Conservation (phyloP, 2,888 invertebrate species). For the Uropetala carovei region DNA sequence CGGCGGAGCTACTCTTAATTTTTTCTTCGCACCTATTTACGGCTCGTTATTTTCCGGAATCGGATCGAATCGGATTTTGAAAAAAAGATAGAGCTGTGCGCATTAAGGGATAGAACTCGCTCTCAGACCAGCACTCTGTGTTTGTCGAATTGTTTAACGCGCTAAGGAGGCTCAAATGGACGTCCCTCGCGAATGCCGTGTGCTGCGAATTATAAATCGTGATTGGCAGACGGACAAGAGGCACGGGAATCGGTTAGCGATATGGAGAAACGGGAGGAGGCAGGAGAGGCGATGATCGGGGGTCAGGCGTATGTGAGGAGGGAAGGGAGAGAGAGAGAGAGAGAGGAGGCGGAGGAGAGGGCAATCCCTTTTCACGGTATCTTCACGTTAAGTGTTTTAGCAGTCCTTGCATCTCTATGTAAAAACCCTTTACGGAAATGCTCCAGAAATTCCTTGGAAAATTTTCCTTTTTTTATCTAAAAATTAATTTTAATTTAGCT, state of each 20-base stretch:
- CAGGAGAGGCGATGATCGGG: background rate
- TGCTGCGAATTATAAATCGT: background rate
- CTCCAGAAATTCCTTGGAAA: too few relatives aligned
- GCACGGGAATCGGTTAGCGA: background rate
- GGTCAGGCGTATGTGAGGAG: background rate
- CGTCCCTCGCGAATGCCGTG: background rate
- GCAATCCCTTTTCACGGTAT: background rate
- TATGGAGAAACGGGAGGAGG: background rate
- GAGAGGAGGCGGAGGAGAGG: background rate
- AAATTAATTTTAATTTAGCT: too few relatives aligned
- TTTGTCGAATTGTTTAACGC: background rate
- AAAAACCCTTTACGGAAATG: too few relatives aligned
- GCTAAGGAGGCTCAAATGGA: constrained; percentile 1
- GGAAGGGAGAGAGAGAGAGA: background rate
- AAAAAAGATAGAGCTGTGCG: background rate
- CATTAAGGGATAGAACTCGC: background rate
- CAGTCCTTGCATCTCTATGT: background rate
- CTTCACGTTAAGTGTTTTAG: background rate
- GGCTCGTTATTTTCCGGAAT: background rate
- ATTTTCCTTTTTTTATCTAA: too few relatives aligned
- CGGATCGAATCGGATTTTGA: background rate
- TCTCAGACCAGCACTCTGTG: background rate
- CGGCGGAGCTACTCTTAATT: background rate
- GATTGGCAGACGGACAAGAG: background rate
- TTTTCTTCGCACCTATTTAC: background rate